Percentiles rank a stretch among this genome's conserved stretches.
Conservation (phyloP, 1,140 invertebrate genomes). For the Andrena cerasifolii region DNA sequence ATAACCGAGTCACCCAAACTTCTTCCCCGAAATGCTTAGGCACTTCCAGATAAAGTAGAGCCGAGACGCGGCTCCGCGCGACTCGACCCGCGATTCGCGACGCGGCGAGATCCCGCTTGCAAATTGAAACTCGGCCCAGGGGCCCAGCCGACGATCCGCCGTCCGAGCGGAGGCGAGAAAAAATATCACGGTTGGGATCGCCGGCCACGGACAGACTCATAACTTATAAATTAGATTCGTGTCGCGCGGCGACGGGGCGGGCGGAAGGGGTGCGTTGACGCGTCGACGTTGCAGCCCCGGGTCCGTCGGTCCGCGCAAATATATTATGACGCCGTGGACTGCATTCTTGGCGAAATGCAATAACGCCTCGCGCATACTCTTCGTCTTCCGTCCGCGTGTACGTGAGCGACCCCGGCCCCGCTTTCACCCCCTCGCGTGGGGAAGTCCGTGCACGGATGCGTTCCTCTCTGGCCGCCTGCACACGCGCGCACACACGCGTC, state of each 20-base stretch:
- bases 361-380: conserved; percentile 48
- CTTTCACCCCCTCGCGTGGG: neutral
- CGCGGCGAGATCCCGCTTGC: conserved; percentile 52
- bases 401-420: too few relatives aligned
- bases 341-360: conserved; percentile 68
- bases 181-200: conserved; percentile 44
- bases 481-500: conserved; percentile 11
- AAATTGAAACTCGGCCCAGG: conserved; percentile 63
- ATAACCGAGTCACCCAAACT: too few relatives aligned
- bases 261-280: conserved; percentile 45
- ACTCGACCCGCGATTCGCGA: conserved; percentile 53
- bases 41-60: too few relatives aligned
- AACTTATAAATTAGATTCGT: conserved; percentile 69
- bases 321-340: conserved; percentile 61
- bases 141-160: neutral
- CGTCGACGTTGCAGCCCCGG: conserved; percentile 54
- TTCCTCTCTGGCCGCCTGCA: too few relatives aligned
- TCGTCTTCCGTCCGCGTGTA: neutral
- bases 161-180: neutral
- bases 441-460: neutral
- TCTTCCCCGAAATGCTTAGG: too few relatives aligned
- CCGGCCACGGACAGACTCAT: conserved; percentile 57
- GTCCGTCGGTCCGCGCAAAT: conserved; percentile 48
- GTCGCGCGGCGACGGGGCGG: conserved; percentile 40
- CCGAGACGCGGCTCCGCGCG: too few relatives aligned